A percentile compares a stretch with the other conserved stretches of the same genome.
Conservation (phyloP, 2,113 vertebrate species). For the Himantopus leucocephalus region DNA sequence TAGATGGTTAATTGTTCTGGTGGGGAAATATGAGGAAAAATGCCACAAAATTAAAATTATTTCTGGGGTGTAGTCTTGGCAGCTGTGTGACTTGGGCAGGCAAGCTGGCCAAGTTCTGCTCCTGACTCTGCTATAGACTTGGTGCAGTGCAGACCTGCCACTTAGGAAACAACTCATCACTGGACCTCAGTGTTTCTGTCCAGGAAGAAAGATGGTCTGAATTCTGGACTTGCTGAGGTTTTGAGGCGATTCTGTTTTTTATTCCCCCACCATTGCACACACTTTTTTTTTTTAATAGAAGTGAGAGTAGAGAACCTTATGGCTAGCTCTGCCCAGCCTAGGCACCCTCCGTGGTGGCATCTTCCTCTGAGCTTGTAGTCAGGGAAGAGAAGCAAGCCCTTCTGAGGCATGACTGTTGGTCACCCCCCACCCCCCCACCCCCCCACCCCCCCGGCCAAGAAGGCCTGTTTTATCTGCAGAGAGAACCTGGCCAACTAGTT, state of each 20-base stretch:
- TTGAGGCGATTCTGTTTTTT: background rate
- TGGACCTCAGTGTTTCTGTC: background rate
- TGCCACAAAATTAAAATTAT: background rate
- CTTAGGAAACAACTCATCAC: background rate
- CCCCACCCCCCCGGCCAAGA: no score
- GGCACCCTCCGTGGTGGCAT: background rate
- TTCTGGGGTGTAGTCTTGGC: background rate
- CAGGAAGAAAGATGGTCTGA: background rate
- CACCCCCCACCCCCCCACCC: no score
- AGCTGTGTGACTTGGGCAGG: background rate
- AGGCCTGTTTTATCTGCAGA: background rate
- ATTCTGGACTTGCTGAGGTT: background rate
- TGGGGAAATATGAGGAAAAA: background rate
- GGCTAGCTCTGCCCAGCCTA: background rate
- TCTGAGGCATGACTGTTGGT: background rate
- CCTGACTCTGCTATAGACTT: background rate
- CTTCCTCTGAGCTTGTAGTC: background rate
- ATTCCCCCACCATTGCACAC: rapidly evolving
- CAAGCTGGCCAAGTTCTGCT: background rate
- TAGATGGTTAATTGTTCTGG: background rate
- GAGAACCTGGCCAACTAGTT: background rate
- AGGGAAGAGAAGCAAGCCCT: background rate
- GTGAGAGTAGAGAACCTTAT: background rate
- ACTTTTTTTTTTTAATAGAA: background rate
- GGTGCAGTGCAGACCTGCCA: background rate